phyloP scores from a whole-genome alignment of 1,140 invertebrate species.

The Achatina immaculata region DNA sequence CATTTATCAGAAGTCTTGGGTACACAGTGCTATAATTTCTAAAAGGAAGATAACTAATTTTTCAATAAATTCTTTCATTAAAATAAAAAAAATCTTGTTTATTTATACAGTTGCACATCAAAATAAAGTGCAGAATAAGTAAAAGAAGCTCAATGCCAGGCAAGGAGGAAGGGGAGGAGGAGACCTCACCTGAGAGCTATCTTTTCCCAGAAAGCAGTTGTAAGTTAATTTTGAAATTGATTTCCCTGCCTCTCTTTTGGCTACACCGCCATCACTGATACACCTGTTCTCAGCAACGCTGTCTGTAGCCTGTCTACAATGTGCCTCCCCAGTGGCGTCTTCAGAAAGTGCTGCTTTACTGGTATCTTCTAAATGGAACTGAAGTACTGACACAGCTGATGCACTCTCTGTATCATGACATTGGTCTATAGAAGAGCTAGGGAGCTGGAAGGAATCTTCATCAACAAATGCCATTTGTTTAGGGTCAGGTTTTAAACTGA shows the following conservation, averaged over 20 bases:
- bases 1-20: too few species aligned
- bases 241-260: not conserved
- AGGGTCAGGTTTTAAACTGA: conserved; percentile 29
- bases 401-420: too few species aligned
- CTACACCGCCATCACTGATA: not conserved
- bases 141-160: too few species aligned
- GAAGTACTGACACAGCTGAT: not conserved
- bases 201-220: not conserved
- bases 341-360: not conserved
- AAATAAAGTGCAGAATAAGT: too few species aligned
- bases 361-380: not conserved
- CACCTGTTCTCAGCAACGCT: not conserved
- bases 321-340: not conserved
- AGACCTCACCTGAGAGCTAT: not conserved
- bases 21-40: too few species aligned
- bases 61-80: too few species aligned
- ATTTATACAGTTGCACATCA: too few species aligned
- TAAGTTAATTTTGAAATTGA: not conserved
- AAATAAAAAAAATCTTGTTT: too few species aligned
- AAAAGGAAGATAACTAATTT: too few species aligned
- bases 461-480: conserved; percentile 25
- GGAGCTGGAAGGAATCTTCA: not conserved
- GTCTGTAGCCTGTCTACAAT: not conserved
- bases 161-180: too few species aligned
- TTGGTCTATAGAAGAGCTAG: not conserved